phyloP scores from a whole-genome alignment of 2,888 invertebrate species.

The Dicyrtoma fusca region DNA sequence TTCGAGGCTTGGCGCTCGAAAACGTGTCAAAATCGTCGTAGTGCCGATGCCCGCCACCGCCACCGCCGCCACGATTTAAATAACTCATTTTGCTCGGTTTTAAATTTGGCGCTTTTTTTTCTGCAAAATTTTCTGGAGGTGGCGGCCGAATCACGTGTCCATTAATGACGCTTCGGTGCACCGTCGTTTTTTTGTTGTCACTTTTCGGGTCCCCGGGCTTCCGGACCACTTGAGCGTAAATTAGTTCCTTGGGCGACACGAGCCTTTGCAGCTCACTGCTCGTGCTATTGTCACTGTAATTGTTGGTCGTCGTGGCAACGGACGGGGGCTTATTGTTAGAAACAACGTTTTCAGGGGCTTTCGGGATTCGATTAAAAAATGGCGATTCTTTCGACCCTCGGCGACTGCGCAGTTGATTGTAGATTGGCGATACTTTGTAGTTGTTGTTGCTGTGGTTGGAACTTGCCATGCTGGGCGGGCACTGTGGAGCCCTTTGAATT shows the following conservation, averaged over 20 bases:
- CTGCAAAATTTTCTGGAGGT: constrained; percentile 34
- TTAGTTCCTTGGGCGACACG: constrained; percentile 63
- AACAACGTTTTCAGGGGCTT: too few species aligned
- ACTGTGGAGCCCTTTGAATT: too few species aligned
- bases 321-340: constrained; percentile 80
- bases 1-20: constrained; percentile 32
- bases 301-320: constrained; percentile 63
- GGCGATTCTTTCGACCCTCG: too few species aligned
- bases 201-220: constrained; percentile 55
- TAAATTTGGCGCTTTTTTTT: too few species aligned
- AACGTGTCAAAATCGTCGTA: constrained; percentile 36
- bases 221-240: constrained; percentile 75
- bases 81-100: too few species aligned
- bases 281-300: constrained; percentile 53
- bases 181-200: constrained; percentile 61
- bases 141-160: constrained; percentile 52
- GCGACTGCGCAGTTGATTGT: too few species aligned
- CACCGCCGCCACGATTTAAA: constrained; percentile 15
- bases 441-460: too few species aligned
- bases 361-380: too few species aligned
- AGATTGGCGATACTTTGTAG: too few species aligned
- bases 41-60: not conserved
- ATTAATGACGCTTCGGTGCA: constrained; percentile 63
- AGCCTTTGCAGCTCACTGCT: constrained; percentile 61
- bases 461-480: too few species aligned